These are phyloP conservation scores for Lagria hirta DNA, from an alignment of 2,888 invertebrate genomes.

Conservation along the genomic window DNA sequence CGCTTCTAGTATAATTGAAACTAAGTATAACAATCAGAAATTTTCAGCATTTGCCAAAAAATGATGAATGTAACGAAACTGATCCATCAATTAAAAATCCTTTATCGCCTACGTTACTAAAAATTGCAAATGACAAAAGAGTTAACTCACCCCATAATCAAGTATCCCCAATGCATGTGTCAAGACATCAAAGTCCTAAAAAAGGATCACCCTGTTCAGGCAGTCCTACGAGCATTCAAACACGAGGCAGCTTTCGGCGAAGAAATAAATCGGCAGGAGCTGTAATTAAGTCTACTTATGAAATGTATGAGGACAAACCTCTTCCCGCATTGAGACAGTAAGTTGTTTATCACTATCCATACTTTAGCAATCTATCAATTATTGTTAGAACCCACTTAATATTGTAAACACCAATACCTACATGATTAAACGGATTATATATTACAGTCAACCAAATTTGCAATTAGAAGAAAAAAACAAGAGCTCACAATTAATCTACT, in stretches of 20 bases:
- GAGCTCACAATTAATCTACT: too few relatives aligned
- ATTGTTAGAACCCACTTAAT: not conserved
- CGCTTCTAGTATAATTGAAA: not conserved
- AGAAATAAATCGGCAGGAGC: conserved; percentile 69
- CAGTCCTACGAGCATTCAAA: conserved; percentile 58
- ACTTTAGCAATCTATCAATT: not conserved
- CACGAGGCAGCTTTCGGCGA: conserved; percentile 59
- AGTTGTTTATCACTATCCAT: too few relatives aligned
- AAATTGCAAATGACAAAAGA: conserved; percentile 52
- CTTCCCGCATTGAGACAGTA: conserved; percentile 85
- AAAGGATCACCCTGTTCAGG: conserved; percentile 50
- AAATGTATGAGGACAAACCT: conserved; percentile 84
- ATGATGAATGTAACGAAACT: conserved; percentile 63
- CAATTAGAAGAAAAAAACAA: too few relatives aligned
- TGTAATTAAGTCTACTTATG: conserved; percentile 66
- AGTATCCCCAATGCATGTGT: conserved; percentile 57
- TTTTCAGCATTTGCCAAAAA: conserved; percentile 58
- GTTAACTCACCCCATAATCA: conserved; percentile 56
- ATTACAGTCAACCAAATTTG: too few relatives aligned
- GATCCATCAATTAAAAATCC: conserved; percentile 46
- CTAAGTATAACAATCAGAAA: too few relatives aligned
- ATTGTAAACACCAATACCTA: too few relatives aligned
- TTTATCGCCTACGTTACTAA: conserved; percentile 47
- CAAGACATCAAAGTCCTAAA: conserved; percentile 56
- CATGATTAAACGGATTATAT: too few relatives aligned